Base-by-base conservation (phyloP, 2,888 invertebrate genomes). In the Apomyelois bistriatella region DNA sequence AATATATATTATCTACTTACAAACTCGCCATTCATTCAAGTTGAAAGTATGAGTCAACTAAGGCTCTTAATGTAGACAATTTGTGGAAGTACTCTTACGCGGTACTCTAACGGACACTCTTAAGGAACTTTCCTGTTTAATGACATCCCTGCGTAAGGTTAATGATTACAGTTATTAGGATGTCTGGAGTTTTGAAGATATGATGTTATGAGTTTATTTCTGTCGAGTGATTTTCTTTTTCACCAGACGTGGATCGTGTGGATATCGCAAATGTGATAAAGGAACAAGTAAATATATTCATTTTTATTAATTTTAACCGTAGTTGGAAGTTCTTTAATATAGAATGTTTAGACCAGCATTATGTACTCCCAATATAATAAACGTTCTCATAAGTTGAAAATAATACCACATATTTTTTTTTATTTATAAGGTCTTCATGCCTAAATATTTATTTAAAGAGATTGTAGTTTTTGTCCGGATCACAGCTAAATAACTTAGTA, bases 401-500 rank as follows among this genome's bases (percentile, higher is more conserved):
- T n/a, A n/a, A n/a, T n/a, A n/a, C n/a, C n/a, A n/a, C n/a, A n/a
- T n/a, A n/a, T n/a, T n/a, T n/a, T n/a, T n/a, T n/a, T n/a, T n/a
- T n/a, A n/a, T n/a, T n/a, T n/a, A n/a, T n/a, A n/a, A n/a, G n/a
- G n/a, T n/a, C 30, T 46, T 12, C 15, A 46, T 46, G 32, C 43
- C 40, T 30, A 13, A 49, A 49, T 40, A 49, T 49, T 51, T 51
- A 51, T 51, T 35, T 36, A 51, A 17, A 36, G 12, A 51, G 16
- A 43, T 32, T 36, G 13, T 35, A 10, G 28, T 48, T 35, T 7
- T 13, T 36, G 42, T 17, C 28, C 50, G 15, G 50, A n/a, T 32
- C 17, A 17, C 16, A 35, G 35, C 10, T 36, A 36, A 51, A 51
- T 42, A 42, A 17, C 42, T 35, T 51, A n/a, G n/a, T n/a, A n/a